Conservation (phyloP, 2,888 invertebrate genomes). For the Eugnorisma glareosa region DNA sequence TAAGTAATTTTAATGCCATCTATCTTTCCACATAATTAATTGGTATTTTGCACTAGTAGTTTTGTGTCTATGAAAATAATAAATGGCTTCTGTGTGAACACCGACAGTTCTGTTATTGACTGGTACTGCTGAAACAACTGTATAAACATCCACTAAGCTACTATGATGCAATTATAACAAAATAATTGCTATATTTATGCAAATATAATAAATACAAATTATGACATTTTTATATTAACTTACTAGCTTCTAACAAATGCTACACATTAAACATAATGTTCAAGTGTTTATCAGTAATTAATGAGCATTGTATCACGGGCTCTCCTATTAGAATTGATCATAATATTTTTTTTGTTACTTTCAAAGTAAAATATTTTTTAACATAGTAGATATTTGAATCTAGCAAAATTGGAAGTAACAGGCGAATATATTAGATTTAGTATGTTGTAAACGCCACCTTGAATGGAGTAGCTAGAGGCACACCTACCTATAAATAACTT, state of each 20-base stretch:
- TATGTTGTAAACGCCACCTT: conserved; percentile 35
- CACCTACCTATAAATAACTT: conserved; percentile 18
- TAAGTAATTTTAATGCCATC: not conserved
- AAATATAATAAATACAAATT: not conserved
- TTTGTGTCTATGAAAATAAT: not conserved
- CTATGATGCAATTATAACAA: not conserved
- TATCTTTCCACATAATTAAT: not conserved
- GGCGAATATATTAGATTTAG: not conserved
- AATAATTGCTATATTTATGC: not conserved
- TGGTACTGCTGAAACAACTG: not conserved
- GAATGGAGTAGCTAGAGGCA: conserved; percentile 19
- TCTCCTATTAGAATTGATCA: not conserved
- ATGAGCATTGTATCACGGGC: not conserved
- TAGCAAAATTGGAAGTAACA: not conserved
- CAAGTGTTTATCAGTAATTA: not conserved
- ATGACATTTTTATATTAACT: conserved; percentile 5
- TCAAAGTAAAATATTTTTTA: not conserved
- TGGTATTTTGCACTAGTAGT: not conserved
- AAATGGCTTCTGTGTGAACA: not conserved
- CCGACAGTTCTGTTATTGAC: not conserved
- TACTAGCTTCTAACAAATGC: not conserved
- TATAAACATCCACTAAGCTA: not conserved
- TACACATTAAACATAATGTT: not conserved
- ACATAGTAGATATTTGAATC: not conserved
- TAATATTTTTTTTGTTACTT: too few relatives aligned